Base-by-base conservation (phyloP, 2,888 invertebrate genomes). In the Herminia tarsipennalis region DNA sequence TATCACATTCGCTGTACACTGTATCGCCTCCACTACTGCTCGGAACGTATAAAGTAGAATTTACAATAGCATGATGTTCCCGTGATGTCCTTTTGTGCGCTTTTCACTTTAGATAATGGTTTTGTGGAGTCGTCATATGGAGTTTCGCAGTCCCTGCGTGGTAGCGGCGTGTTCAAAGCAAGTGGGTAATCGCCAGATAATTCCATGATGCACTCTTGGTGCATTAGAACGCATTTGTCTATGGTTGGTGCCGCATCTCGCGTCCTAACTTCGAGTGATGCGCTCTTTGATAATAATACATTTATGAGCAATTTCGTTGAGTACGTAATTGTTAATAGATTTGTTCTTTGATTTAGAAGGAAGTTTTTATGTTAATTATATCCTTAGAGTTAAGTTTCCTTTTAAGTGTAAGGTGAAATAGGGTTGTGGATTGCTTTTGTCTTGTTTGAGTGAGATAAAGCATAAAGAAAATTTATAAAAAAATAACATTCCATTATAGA, bases 171-270 rank as follows among this genome's bases (percentile, higher is more conserved):
- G 67, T 68, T 82, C 90, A 90, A 90, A 90, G 90, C 85, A 71
- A 91, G 90, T 84, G 87, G 74, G 64, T 89, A 91, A 91, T 91
- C 87, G 86, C 81, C 78, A 83, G 86, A 88, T 84, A 81, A 86
- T 87, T 86, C 81, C 62, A 71, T 73, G 76, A 81, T 77, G 72
- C 83, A 74, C 80, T 78, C 48, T 30, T 46, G 49, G 59, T 74
- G 83, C 88, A 87, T 88, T 87, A 83, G 74, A 70, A 68, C 87
- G 83, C 88, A 88, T 88, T 83, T 83, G 81, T 40, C 40, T 50
- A 51, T 58, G 36, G 52, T 34, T 28, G 50, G 20, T 32, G 41
- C 33, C 29, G 16, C 13, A 22, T 16, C 25, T 27, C 12, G n/a
- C 6, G 10, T 3, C 4, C 2, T n/a, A 20, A n/a, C n/a, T n/a